These are phyloP conservation scores for Lasioglossum oenotherae DNA, from an alignment of 2,888 invertebrate species.

Conservation along the genomic window DNA sequence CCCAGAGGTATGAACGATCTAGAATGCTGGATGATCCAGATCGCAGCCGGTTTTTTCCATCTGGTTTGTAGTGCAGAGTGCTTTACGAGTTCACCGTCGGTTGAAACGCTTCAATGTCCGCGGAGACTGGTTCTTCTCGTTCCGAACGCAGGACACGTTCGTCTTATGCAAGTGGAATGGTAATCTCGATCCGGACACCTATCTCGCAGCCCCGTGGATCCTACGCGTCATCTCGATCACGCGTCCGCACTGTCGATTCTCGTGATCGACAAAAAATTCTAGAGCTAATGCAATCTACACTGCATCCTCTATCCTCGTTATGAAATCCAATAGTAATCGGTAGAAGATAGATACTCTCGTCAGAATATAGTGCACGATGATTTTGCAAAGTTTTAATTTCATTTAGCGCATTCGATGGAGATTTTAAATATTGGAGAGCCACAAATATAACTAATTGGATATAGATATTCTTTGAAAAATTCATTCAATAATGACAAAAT, in stretches of 20 bases:
- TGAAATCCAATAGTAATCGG: no score
- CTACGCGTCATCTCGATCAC: slow-evolving; percentile 10
- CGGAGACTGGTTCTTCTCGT: slow-evolving; percentile 47
- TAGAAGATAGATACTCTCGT: no score
- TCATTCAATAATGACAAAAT: no score
- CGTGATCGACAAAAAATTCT: not conserved
- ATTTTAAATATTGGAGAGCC: no score
- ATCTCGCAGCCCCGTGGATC: not conserved
- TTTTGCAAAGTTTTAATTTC: no score
- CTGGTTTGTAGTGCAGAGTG: not conserved
- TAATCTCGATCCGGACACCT: slow-evolving; percentile 47
- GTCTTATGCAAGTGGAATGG: slow-evolving; percentile 54
- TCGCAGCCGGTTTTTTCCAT: slow-evolving; percentile 17
- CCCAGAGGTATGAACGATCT: not conserved
- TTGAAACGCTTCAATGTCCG: slow-evolving; percentile 12
- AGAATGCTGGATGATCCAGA: slow-evolving; percentile 38
- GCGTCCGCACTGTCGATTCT: not conserved
- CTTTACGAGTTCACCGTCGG: slow-evolving; percentile 1
- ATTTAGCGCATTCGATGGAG: no score
- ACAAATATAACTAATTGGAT: no score
- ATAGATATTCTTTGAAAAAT: no score
- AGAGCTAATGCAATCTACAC: not conserved
- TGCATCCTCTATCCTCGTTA: not conserved
- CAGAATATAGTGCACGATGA: no score
- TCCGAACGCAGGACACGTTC: slow-evolving; percentile 53